Evolutionary conservation across 23 tunicate species (phyloP), one percentile per base, ranked within the genome.

Genomic region (Ciona savignyi): DNA sequence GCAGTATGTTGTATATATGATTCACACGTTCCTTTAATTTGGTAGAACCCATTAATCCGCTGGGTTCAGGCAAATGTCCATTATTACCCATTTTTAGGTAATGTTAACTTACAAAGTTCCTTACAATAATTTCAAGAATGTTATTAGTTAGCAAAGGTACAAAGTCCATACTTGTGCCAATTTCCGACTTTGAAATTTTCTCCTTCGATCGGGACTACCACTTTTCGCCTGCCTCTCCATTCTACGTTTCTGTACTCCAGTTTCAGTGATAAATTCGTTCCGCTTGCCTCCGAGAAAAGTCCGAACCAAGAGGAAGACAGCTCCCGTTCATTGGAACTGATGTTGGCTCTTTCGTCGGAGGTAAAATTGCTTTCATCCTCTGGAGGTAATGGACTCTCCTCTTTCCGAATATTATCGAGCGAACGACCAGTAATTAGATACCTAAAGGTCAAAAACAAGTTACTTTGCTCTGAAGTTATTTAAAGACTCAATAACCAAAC

Each of bases 101-200:
- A n/a, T n/a, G n/a, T n/a, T n/a, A n/a, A n/a, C n/a, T n/a, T n/a
- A n/a, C n/a, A n/a, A n/a, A n/a, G n/a, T n/a, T n/a, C n/a, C n/a
- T n/a, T n/a, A n/a, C n/a, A n/a, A n/a, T n/a, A n/a, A n/a, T n/a
- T n/a, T n/a, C n/a, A n/a, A n/a, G n/a, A n/a, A n/a, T n/a, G n/a
- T n/a, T n/a, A n/a, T n/a, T n/a, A n/a, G n/a, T n/a, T n/a, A n/a
- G n/a, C n/a, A n/a, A n/a, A n/a, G n/a, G n/a, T n/a, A n/a, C n/a
- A n/a, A n/a, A n/a, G n/a, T n/a, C n/a, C 97, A 70, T 29, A 90
- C 97, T 72, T 91, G 71, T 91, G 85, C 97, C 97, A 91, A 0
- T 72, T 29, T n/a, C 77, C 81, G 2, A 74, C 24, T 48, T 33
- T 26, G 34, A 88, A 77, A 9, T 34, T 31, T n/a, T 51, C 66